Base-by-base conservation (phyloP, 2,888 invertebrate genomes). In the Pammene fasciana region DNA sequence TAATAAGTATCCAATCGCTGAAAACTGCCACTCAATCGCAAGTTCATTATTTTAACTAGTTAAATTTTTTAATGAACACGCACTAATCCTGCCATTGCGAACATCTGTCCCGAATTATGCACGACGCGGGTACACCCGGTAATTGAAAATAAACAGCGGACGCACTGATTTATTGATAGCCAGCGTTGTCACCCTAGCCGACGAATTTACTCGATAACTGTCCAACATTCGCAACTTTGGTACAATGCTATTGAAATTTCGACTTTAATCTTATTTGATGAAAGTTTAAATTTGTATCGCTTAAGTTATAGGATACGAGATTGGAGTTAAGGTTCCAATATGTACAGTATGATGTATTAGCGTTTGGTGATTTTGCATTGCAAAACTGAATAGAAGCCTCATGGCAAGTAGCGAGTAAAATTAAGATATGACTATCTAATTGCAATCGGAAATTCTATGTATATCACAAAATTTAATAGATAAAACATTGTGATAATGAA, bases 131-230 rank as follows among this genome's bases (percentile, higher is more conserved):
- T 74, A 73, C 77, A 79, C 76, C 75, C 82, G 78, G 82, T 87
- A 88, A 88, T 88, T 86, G 87, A 88, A 88, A 88, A 87, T 85
- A 88, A 88, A 88, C 88, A 88, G 78, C 75, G 82, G 75, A 80
- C 77, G 81, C 78, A 70, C 74, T 81, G 79, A 82, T 82, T 82
- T 82, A 85, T 86, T 85, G 81, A 83, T 82, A 76, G 75, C 75
- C 76, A 62, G 64, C 66, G 71, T 73, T 73, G 73, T 73, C 74
- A 74, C 71, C 73, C 68, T 56, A 59, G 60, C 60, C 18, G 68
- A 50, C 54, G 70, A 52, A 43, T 52, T 50, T 56, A 34, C 62
- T 18, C 18, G 18, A 41, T 54, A 50, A 60, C 45, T 52, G n/a
- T 9, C 18, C 14, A 41, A 41, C 26, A 8, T 6, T 41, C 5